Evolutionary conservation across 2,888 invertebrate genomes (phyloP), one percentile per base, ranked within the genome.

Genomic region (Alitta virens): DNA sequence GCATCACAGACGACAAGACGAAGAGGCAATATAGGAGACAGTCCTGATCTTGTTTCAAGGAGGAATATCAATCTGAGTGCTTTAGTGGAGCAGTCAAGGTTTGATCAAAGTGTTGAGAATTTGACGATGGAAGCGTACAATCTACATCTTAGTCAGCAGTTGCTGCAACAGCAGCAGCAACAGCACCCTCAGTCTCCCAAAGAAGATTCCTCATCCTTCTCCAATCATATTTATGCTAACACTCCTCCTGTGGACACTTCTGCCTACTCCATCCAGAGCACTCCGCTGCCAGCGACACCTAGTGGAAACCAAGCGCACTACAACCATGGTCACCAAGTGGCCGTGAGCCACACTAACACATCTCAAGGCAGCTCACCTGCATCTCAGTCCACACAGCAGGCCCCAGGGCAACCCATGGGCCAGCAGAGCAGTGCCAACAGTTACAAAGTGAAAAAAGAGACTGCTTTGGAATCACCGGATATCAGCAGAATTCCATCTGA

Each of bases 11-110:
- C 61, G 18, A 26, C 33, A 42, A 59, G 69, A 25, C 40, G 49
- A 12, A 43, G 49, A 60, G 56, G 50, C 42, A 63, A 61, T 38
- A 60, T 72, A 50, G 73, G 69, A 62, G 72, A 74, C 60, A 76
- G 74, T 61, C 78, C 78, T 3, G 79, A 79, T 69, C 68, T 80
- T 2, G 74, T 91, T 0, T 90, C 91, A 0, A 88, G 89, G 14
- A 85, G 89, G 60, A 87, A 87, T 54, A 85, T 68, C 27, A 64
- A 60, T 64, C 71, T 24, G 40, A 69, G 18, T 65, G 68, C 55
- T 61, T 69, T 63, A 60, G 68, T 46, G 33, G 65, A 65, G 54
- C 74, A 75, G 59, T 72, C 75, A 12, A 64, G 69, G 16, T 56
- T 68, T 14, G 69, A 69, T 38, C 67, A 65, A 51, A 69, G 69